Percentiles rank a stretch among this genome's conserved stretches.
phyloP scores from a whole-genome alignment of 2,888 invertebrate genomes.

The Ophion obscuratus region DNA sequence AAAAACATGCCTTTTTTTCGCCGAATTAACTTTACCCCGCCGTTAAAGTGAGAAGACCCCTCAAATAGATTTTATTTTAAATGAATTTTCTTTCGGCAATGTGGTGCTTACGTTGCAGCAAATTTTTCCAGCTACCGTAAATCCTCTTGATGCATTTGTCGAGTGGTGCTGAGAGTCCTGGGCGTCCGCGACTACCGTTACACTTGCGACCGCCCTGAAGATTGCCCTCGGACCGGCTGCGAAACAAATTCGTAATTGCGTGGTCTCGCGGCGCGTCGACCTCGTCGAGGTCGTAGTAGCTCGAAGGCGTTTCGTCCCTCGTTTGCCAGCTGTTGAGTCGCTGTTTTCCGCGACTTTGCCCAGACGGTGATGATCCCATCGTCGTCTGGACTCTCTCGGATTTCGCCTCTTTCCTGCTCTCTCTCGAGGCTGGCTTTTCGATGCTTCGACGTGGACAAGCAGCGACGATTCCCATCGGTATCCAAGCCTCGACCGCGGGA shows the following conservation, averaged over 20 bases:
- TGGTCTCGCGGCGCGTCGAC: slow-evolving; percentile 39
- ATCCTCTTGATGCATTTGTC: slow-evolving; percentile 91
- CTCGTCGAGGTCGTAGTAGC: slow-evolving; percentile 80
- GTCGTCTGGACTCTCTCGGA: not conserved
- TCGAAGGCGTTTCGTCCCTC: slow-evolving; percentile 69
- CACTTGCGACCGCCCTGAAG: slow-evolving; percentile 77
- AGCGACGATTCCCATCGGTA: slow-evolving; percentile 69
- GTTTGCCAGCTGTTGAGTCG: not conserved
- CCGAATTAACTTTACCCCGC: no score
- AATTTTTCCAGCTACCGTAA: slow-evolving; percentile 92
- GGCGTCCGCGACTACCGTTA: slow-evolving; percentile 66
- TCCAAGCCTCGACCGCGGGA: slow-evolving; percentile 85
- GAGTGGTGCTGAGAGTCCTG: slow-evolving; percentile 82
- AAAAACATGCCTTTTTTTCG: no score
- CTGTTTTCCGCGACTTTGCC: slow-evolving; percentile 15
- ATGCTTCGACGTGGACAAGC: slow-evolving; percentile 55
- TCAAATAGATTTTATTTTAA: no score
- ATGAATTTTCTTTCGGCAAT: no score
- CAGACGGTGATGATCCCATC: not conserved
- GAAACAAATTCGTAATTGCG: slow-evolving; percentile 84
- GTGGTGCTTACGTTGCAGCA: slow-evolving; percentile 89
- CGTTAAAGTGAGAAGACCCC: no score
- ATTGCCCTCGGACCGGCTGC: slow-evolving; percentile 91
- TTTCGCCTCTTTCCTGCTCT: slow-evolving; percentile 7
- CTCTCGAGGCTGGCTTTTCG: slow-evolving; percentile 55